Base-by-base conservation (phyloP, 2,797 vertebrate genomes). In the Manis javanica region DNA sequence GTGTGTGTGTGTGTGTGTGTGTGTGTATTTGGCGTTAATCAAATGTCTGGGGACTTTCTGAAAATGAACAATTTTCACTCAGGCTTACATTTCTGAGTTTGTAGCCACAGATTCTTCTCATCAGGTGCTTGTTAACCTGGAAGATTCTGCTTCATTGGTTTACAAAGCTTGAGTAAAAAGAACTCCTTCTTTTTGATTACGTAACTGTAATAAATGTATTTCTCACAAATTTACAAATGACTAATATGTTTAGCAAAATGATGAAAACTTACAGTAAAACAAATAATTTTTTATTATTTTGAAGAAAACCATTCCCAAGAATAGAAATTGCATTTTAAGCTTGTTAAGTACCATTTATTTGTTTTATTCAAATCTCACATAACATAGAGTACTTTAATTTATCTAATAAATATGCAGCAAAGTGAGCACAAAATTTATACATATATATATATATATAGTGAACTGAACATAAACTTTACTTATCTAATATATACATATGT, bases 161-260 rank as follows among this genome's bases (percentile, higher is more conserved):
- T 95, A 66, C 16, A 78, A 79, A 81, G n/a, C 88, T 94, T 75
- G 69, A 74, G 68, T 87, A 53, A 63, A 84, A 69, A 94, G 37
- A 37, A 68, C 7, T 0, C 9, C 23, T 90, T 77, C 9, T 2
- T 86, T 79, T 55, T 23, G 89, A 18, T 81, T 31, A 81, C 51
- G 6, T 53, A 29, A 11, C 34, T 13, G 53, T 86, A 88, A 69
- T 69, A 68, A 4, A 39, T 55, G 4, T 42, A 57, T 53, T 91
- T 90, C 2, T 90, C 53, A 87, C 34, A 87, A 64, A 89, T 82
- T 71, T 37, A 71, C 1, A 69, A 90, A 66, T 11, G 82, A 86
- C 37, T 61, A 87, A 61, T 77, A 85, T 68, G 5, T 61, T 59
- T 72, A 26, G 34, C 1, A 85, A 29, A 86, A 59, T n/a, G 31